Evolutionary conservation across 92 coral and sea anemone species (phyloP).

Genomic region (Palythoa grandiflora): DNA sequence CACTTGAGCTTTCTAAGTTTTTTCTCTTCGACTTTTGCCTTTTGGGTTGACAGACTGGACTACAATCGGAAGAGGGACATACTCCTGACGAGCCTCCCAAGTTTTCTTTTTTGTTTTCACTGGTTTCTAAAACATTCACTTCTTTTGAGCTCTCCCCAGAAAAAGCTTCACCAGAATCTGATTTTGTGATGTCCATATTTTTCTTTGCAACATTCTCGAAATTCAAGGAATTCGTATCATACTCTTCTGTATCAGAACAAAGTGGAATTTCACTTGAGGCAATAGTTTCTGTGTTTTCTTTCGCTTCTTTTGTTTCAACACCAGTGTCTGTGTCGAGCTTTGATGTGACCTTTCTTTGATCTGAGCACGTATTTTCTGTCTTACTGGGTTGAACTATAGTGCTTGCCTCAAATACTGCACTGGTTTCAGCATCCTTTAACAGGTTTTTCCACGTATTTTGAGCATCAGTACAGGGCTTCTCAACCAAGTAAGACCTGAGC

Average conservation of each 20-base stretch:
- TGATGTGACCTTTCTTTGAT: neutral
- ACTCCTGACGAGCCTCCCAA: neutral
- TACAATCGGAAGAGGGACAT: neutral
- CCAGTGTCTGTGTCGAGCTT: neutral
- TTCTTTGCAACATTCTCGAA: neutral
- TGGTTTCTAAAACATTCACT: neutral
- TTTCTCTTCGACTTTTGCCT: neutral
- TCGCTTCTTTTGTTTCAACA: neutral
- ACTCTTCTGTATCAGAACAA: neutral
- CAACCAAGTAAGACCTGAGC: neutral
- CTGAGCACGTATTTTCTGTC: neutral
- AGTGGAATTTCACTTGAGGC: neutral
- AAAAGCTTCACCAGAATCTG: neutral
- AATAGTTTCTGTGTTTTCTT: neutral
- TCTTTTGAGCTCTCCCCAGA: neutral
- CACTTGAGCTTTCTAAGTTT: slow-evolving; percentile 18
- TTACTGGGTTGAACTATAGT: neutral
- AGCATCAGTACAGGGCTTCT: neutral
- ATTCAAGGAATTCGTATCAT: neutral
- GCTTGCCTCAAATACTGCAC: neutral
- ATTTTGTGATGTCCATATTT: neutral
- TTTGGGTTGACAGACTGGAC: neutral
- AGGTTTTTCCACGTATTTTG: slow-evolving; percentile 1
- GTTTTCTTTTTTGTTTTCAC: neutral
- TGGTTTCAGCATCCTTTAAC: neutral